Evolutionary conservation across 2,888 invertebrate genomes (phyloP), one percentile per base, ranked within the genome.

Genomic region (Hirtodrosophila trivittata): DNA sequence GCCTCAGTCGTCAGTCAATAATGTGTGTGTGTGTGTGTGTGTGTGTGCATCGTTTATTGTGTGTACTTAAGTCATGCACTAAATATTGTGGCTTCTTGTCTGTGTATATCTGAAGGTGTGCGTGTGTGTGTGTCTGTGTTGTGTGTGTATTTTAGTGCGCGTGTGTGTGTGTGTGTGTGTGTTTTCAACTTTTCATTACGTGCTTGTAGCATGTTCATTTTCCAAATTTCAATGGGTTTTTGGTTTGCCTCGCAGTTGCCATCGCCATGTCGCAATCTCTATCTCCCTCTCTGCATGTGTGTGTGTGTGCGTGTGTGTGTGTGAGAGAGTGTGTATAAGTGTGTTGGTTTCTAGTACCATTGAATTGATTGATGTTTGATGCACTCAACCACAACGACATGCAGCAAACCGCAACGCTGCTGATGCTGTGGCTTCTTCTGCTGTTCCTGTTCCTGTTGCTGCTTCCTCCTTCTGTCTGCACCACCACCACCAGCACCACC

Each of bases 281-380:
- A 32, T 33, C 46, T 43, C 47, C 33, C 45, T 67, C 43, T 68
- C 64, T 49, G 9, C n/a, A 8, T 33, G 46, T 63, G 28, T 51
- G 39, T 41, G 37, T 66, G 16, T 43, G 25, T 56, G 32, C 21
- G 43, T 33, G 35, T 37, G 12, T 58, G 25, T 35, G 35, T 28
- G 43, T 43, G 45, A 57, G 45, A 57, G 54, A 52, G 38, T 33
- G 38, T 33, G 35, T 33, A 43, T 51, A 32, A 18, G 50, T 58
- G 62, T 58, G 66, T 60, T 65, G 62, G 62, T 66, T 65, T 60
- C 63, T 66, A 81, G 81, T 77, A 77, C 66, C 86, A 84, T 80
- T 84, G 81, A 86, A 80, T 86, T 81, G 81, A 81, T 81, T 81
- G 81, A 81, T 81, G 86, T 86, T 84, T 81, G 86, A 75, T 86